Evolutionary conservation across 1,140 invertebrate species (phyloP).

Genomic region (Drosophila lini): DNA sequence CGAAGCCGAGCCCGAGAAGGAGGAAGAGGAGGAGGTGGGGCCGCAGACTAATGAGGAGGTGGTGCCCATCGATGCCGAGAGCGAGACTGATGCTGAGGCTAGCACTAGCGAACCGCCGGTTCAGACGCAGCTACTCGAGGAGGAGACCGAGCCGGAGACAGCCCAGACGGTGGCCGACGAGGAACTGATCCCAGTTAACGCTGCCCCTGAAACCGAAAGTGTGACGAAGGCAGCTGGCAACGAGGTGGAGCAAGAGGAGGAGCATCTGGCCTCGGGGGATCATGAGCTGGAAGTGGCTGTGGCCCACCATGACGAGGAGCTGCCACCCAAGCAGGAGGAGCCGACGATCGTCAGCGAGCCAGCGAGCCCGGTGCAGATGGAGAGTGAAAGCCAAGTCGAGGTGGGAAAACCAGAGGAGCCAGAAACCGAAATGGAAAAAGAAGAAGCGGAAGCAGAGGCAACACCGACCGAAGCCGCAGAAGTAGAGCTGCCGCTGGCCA

Average conservation of each 20-base stretch:
- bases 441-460: constrained; percentile 34
- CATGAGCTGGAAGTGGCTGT: constrained; percentile 49
- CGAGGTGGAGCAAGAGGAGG: constrained; percentile 22
- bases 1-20: constrained; percentile 46
- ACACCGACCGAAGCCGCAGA: constrained; percentile 29
- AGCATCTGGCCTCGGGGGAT: constrained; percentile 59
- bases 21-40: constrained; percentile 19
- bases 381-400: constrained; percentile 45
- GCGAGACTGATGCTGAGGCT: constrained; percentile 42
- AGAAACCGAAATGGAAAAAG: constrained; percentile 45
- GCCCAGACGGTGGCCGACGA: constrained; percentile 49
- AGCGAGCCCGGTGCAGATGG: constrained; percentile 11
- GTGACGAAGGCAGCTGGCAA: constrained; percentile 55
- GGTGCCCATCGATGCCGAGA: constrained; percentile 51
- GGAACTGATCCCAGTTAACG: constrained; percentile 71
- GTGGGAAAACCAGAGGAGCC: constrained; percentile 37
- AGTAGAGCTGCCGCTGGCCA: constrained; percentile 12
- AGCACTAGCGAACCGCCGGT: constrained; percentile 36
- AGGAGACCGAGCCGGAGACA: constrained; percentile 24
- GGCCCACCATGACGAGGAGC: constrained; percentile 25
- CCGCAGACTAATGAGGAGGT: constrained; percentile 43
- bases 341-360: constrained; percentile 18
- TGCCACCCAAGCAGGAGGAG: constrained; percentile 32
- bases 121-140: constrained; percentile 29
- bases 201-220: constrained; percentile 68